phyloP scores from a whole-genome alignment of 2,113 vertebrate genomes.

The Lophius piscatorius region DNA sequence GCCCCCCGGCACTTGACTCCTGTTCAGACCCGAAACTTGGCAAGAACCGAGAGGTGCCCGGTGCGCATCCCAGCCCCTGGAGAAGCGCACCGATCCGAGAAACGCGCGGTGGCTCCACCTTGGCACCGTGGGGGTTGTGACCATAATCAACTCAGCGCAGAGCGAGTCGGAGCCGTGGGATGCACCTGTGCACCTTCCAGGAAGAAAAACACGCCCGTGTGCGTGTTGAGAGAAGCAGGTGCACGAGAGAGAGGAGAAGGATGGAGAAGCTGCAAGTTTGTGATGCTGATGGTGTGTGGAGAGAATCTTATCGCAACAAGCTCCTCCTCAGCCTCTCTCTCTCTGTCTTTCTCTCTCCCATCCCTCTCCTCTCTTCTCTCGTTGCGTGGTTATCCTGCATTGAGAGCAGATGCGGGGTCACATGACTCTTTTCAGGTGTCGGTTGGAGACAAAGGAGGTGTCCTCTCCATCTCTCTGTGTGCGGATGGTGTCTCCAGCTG shows the following conservation, averaged over 20 bases:
- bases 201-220: background rate
- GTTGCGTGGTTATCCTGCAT: constrained; percentile 65
- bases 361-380: constrained; percentile 18
- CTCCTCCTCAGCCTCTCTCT: constrained; percentile 61
- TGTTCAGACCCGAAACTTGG: constrained; percentile 78
- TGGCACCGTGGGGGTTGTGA: constrained; percentile 77
- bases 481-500: no score
- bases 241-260: constrained; percentile 11
- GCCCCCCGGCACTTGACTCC: constrained; percentile 73
- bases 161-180: constrained; percentile 26
- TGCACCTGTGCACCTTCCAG: constrained; percentile 50
- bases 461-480: background rate
- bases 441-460: constrained; percentile 38
- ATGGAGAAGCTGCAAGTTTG: constrained; percentile 50
- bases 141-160: constrained; percentile 74
- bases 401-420: constrained; percentile 76
- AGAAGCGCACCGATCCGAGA: constrained; percentile 86
- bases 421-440: constrained; percentile 65
- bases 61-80: constrained; percentile 85
- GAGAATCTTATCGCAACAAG: constrained; percentile 54
- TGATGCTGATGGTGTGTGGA: constrained; percentile 68
- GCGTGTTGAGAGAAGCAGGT: background rate
- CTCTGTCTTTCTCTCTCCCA: constrained; percentile 11
- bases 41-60: constrained; percentile 82
- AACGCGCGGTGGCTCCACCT: constrained; percentile 82